Evolutionary conservation across 1,140 invertebrate genomes (phyloP).

Genomic region (Leptinotarsa texana): DNA sequence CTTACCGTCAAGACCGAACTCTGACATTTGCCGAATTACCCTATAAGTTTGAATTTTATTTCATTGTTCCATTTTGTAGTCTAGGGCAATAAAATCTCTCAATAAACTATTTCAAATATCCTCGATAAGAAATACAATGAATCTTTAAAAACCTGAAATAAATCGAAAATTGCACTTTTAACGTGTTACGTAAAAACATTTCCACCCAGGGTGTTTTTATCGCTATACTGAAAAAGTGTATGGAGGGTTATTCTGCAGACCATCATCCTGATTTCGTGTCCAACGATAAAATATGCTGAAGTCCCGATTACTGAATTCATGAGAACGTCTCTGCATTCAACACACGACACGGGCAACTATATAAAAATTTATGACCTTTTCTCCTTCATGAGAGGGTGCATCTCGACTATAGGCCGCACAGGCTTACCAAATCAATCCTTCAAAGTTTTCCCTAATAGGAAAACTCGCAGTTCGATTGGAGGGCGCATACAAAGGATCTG

Average conservation of each 20-base stretch:
- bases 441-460: constrained; percentile 39
- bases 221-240: no score
- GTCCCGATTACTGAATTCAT: constrained; percentile 30
- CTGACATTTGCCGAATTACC: no score
- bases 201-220: no score
- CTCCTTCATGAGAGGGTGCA: constrained; percentile 34
- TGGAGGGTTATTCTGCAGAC: not conserved
- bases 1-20: no score
- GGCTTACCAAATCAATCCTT: constrained; percentile 39
- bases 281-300: not conserved
- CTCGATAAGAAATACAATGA: no score
- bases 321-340: constrained; percentile 31
- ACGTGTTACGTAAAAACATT: no score
- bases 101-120: no score
- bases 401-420: constrained; percentile 31
- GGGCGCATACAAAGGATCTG: constrained; percentile 29
- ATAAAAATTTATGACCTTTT: constrained; percentile 31
- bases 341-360: constrained; percentile 33
- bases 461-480: constrained; percentile 31
- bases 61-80: no score
- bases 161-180: no score
- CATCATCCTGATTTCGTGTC: not conserved
- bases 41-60: no score
- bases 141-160: no score
- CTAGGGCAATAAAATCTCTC: no score